Conservation (phyloP, 2,797 vertebrate species). For the Hylomyscus alleni region DNA sequence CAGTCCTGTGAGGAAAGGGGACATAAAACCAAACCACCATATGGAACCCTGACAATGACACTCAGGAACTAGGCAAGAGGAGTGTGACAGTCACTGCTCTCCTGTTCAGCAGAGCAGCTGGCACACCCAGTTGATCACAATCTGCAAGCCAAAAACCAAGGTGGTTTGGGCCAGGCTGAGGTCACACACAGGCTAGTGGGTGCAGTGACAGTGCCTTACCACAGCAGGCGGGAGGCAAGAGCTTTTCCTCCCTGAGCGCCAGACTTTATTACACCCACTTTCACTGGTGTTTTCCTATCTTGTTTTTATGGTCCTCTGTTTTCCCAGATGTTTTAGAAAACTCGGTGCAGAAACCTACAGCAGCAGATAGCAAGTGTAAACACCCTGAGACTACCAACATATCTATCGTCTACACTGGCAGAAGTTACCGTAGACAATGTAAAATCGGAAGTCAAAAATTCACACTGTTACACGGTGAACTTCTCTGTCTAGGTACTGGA, state of each 20-base stretch:
- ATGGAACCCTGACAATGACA: not conserved
- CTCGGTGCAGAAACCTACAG: not conserved
- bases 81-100: not conserved
- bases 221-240: not conserved
- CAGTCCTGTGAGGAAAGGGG: not conserved
- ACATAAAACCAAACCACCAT: not conserved
- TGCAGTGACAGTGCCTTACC: not conserved
- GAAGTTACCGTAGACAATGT: not conserved
- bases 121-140: not conserved
- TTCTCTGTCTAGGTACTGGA: not conserved
- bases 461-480: not conserved
- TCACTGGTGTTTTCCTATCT: not conserved
- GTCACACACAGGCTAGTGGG: not conserved
- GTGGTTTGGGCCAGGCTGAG: not conserved
- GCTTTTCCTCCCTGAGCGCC: not conserved
- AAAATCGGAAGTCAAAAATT: not conserved
- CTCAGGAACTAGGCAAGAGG: not conserved
- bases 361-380: not conserved
- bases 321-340: constrained; percentile 46
- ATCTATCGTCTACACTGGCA: fast-evolving
- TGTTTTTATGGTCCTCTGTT: not conserved
- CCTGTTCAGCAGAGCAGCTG: not conserved
- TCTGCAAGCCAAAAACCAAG: not conserved
- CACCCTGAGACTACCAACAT: fast-evolving
- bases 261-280: not conserved